Evolutionary conservation across 2,888 invertebrate genomes (phyloP), one percentile per base, ranked within the genome.

Genomic region (Trichogramma evanescens): DNA sequence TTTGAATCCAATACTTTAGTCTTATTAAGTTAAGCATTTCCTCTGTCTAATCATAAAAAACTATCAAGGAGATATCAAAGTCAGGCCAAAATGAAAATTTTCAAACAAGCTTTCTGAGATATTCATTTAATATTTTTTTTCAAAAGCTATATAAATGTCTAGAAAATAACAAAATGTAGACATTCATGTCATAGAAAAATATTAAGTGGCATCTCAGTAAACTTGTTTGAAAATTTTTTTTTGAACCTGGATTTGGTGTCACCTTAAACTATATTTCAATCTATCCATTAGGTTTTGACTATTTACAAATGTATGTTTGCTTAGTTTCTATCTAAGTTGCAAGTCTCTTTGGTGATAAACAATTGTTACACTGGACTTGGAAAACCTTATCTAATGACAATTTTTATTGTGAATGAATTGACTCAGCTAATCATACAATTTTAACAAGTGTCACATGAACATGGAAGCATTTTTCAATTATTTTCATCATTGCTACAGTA

Each of bases 301-400:
- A 46, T 46, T 46, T 46, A 9, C 5, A 46, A 46, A 60, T 56
- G 41, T 39, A 52, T n/a, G 49, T 40, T 49, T 48, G 56, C 49
- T 56, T 48, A 60, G 26, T 53, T 44, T 53, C 61, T 58, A 61
- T 50, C 39, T 59, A 50, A 8, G 48, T 44, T 42, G 49, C 40
- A 26, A 57, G 53, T 56, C 56, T 64, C 65, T 57, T 60, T 49
- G 64, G 48, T 43, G 46, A 54, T 58, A 68, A 65, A 61, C 41
- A 63, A 66, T 26, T 26, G 2, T 26, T 26, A 26, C 26, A 26
- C 26, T 26, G 26, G 26, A 26, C 26, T 26, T 26, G 26, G 26
- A 26, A 26, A 26, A 26, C 26, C 26, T 26, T 26, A 26, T 26
- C 26, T 26, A 26, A 26, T 26, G 26, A 26, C 26, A 26, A 26